Evolutionary conservation across 2,888 invertebrate genomes (phyloP).

Genomic region (Mactromeris polynyma): DNA sequence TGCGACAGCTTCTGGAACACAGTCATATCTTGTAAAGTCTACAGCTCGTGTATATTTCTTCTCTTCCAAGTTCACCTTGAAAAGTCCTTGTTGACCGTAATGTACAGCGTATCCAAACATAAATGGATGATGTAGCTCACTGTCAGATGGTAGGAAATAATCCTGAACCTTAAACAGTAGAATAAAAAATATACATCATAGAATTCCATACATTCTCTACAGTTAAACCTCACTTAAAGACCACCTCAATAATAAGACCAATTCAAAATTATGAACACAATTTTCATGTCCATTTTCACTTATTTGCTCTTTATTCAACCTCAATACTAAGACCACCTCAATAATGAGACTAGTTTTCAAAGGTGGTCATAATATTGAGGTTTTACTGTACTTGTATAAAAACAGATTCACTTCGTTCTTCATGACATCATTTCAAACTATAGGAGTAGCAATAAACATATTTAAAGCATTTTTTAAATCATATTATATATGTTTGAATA

Average conservation of each 20-base stretch:
- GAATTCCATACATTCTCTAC: background rate
- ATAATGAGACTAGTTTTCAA: too few relatives aligned
- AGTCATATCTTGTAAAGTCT: slow-evolving; percentile 92
- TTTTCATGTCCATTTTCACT: too few relatives aligned
- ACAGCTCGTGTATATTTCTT: slow-evolving; percentile 92
- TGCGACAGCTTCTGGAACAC: slow-evolving; percentile 91
- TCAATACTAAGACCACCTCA: too few relatives aligned
- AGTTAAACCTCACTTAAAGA: too few relatives aligned
- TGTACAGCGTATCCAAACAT: slow-evolving; percentile 93
- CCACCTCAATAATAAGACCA: too few relatives aligned
- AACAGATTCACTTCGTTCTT: background rate
- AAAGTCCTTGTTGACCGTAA: slow-evolving; percentile 91
- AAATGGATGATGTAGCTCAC: slow-evolving; percentile 89
- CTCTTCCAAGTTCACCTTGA: slow-evolving; percentile 91
- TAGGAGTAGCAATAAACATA: too few relatives aligned
- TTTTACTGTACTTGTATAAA: too few relatives aligned
- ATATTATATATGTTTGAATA: too few relatives aligned
- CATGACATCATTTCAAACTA: background rate
- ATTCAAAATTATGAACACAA: too few relatives aligned
- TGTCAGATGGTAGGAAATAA: slow-evolving; percentile 86
- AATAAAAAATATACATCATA: background rate
- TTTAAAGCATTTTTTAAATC: too few relatives aligned
- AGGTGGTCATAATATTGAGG: too few relatives aligned
- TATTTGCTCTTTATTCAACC: too few relatives aligned
- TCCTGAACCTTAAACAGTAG: slow-evolving; percentile 84